Base-by-base conservation (phyloP, 2,797 vertebrate species). In the Gymnodraco acuticeps region DNA sequence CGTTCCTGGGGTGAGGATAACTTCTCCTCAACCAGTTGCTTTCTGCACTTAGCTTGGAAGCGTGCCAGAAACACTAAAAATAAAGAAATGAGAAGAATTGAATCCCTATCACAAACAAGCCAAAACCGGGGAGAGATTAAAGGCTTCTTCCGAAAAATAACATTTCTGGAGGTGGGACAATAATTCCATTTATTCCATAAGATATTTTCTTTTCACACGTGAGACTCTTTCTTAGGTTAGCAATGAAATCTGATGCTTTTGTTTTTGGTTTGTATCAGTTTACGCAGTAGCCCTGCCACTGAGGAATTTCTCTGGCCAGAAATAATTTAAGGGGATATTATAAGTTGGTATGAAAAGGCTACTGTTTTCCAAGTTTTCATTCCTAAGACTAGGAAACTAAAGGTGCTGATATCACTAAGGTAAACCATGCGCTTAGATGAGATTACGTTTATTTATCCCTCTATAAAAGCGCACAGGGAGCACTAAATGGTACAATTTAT, bases 191-290 rank as follows among this genome's bases (percentile, higher is more conserved):
- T 90, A 87, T 84, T 87, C 80, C 73, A 78, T 4, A 2, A 64
- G 48, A 84, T 85, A 64, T 86, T 87, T 88, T 89, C 75, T 80
- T 84, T 86, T 82, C 78, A 62, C 58, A 81, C 65, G 27, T 52
- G 65, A 90, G 77, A 75, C 71, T 81, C 60, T 77, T 60, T 82
- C 73, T 80, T 20, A 64, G 50, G 61, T 82, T 38, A 48, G 59
- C 73, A 78, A 87, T 86, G 62, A 84, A 94, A 92, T 86, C 56
- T 56, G 70, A 92, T 89, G 87, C 83, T 86, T 87, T 91, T 88
- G 81, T 88, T 93, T 92, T 92, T 86, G 77, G 60, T 93, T 86
- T 81, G 80, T 93, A 92, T 94, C 85, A 48, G 78, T 92, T 94
- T 92, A 92, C 85, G 61, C 86, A 90, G 92, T 93, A 94, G 91